phyloP scores from a whole-genome alignment of 2,113 vertebrate genomes.

The Sterrhoptilus dennistouni region DNA sequence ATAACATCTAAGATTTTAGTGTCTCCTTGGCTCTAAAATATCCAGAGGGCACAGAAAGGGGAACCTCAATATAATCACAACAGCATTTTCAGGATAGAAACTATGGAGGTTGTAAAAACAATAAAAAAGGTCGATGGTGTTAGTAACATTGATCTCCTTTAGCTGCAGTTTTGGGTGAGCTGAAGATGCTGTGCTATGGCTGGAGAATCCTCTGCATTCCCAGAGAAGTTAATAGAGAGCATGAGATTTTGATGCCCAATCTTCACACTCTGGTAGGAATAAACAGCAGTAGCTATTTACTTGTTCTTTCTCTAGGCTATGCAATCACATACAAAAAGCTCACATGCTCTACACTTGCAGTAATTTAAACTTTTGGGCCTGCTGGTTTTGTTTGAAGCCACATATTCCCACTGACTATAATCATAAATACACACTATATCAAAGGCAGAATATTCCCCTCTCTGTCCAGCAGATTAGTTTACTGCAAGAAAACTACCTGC shows the following conservation, averaged over 20 bases:
- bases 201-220: neutral
- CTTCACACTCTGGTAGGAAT: neutral
- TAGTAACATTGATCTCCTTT: neutral
- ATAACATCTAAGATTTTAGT: neutral
- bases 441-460: neutral
- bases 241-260: neutral
- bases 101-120: neutral
- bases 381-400: neutral
- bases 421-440: neutral
- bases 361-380: neutral
- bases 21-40: neutral
- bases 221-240: neutral
- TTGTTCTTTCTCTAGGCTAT: neutral
- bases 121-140: neutral
- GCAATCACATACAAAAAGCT: neutral
- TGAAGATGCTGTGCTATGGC: neutral
- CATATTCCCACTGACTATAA: neutral
- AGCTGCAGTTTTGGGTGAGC: neutral
- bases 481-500: slow-evolving; percentile 25
- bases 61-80: neutral
- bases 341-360: neutral
- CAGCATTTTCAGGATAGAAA: neutral
- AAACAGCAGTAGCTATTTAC: neutral
- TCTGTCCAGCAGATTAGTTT: slow-evolving; percentile 43
- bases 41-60: neutral